These are phyloP conservation scores for Druon quercuslanigerum DNA, from an alignment of 1,140 invertebrate species.

Conservation along the genomic window DNA sequence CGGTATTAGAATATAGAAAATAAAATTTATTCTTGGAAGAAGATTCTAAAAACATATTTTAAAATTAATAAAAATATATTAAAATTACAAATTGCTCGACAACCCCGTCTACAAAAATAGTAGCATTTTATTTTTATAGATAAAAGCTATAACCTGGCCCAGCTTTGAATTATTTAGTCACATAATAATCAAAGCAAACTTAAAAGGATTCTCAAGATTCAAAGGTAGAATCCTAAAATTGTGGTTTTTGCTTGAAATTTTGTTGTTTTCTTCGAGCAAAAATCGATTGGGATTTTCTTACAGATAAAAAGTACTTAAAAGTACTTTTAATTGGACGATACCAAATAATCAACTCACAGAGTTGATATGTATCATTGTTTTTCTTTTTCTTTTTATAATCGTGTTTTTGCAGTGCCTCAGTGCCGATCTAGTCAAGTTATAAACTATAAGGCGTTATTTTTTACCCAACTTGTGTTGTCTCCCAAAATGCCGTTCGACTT, in stretches of 20 bases:
- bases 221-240: too few relatives aligned
- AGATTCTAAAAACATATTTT: too few relatives aligned
- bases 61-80: neutral
- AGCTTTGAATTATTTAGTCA: slow-evolving; percentile 8
- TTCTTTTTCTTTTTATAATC: slow-evolving; percentile 2
- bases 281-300: too few relatives aligned
- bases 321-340: neutral
- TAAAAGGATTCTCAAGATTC: too few relatives aligned
- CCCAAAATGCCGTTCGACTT: neutral
- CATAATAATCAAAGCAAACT: too few relatives aligned
- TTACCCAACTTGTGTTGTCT: slow-evolving; percentile 9
- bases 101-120: slow-evolving; percentile 39
- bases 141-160: neutral
- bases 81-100: slow-evolving; percentile 26
- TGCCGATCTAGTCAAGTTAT: neutral
- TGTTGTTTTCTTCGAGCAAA: too few relatives aligned
- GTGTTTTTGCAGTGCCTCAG: slow-evolving; percentile 11
- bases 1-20: too few relatives aligned
- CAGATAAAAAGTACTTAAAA: too few relatives aligned
- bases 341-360: neutral
- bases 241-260: too few relatives aligned
- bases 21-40: too few relatives aligned
- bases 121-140: neutral
- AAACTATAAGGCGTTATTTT: slow-evolving; percentile 5
- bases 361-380: slow-evolving; percentile 10